phyloP scores from a whole-genome alignment of 2,888 invertebrate species.

The Protula sp. region DNA sequence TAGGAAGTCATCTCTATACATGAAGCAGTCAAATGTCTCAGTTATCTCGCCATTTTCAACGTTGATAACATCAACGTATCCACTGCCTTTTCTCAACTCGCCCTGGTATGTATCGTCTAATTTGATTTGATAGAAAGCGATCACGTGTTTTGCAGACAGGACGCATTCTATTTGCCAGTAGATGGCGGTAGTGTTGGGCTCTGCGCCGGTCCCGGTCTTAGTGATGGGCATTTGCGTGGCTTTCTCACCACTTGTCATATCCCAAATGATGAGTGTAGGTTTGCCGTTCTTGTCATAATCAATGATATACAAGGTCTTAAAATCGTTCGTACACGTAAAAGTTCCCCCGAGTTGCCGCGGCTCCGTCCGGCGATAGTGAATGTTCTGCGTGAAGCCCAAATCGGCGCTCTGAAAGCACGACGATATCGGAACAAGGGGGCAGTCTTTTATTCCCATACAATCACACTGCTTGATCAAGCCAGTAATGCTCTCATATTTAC shows the following conservation, averaged over 20 bases:
- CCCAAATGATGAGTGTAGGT: background rate
- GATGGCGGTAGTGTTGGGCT: background rate
- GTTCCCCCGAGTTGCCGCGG: background rate
- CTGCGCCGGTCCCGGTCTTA: background rate
- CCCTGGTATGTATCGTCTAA: background rate
- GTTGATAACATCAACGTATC: background rate
- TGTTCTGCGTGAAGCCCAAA: background rate
- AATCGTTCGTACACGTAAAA: background rate
- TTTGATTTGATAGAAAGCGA: background rate
- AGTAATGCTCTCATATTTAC: background rate
- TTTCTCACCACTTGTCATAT: background rate
- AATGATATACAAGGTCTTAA: background rate
- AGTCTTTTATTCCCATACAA: background rate
- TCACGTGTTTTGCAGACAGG: background rate
- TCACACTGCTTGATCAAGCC: background rate
- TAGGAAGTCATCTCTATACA: background rate
- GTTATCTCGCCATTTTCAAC: background rate
- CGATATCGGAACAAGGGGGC: slow-evolving; percentile 1
- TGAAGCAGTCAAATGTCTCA: background rate
- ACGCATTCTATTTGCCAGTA: background rate
- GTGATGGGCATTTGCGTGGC: background rate
- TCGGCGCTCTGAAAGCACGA: background rate
- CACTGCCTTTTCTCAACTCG: background rate
- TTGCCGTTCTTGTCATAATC: background rate
- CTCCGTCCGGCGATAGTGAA: background rate